Evolutionary conservation across 1,140 invertebrate species (phyloP), one percentile per base, ranked within the genome.

Genomic region (Steinernema khuongi): DNA sequence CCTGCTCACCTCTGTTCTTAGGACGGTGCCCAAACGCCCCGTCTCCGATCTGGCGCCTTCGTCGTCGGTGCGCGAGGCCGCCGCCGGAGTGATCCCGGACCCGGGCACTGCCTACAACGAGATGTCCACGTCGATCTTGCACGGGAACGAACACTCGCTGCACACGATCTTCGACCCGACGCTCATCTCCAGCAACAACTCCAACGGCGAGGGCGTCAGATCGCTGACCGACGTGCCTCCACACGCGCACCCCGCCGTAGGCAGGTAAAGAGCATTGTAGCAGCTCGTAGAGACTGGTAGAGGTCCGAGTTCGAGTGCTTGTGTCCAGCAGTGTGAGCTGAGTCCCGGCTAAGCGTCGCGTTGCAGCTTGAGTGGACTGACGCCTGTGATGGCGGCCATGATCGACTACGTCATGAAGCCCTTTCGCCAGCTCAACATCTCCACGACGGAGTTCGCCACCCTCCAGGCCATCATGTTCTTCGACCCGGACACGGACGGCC

Each of bases 391-490:
- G 79, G 77, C 79, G 7, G 78, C 78, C n/a, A 84, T 84, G 81
- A 84, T 85, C 26, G 81, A 83, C 41, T 83, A 79, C 43, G 81
- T 85, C 7, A 83, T 84, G 82, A 81, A 83, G 71, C 83, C 83
- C 18, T 84, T 84, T 74, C 76, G 60, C 74, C 82, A 50, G 75
- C 79, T 67, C 67, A 80, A 76, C 22, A 72, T 76, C 4, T 74
- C 70, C 1, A 76, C 75, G 1, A 74, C 68, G 19, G 81, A 82
- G 72, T 85, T 83, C 67, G 82, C 82, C 4, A 71, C 81, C 11
- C 81, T 83, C 31, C 82, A 83, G 70, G 81, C 82, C 0, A 83
- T 83, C 33, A 83, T 85, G 80, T 85, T 83, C 71, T 83, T 83
- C 71, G 82, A 83, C 80, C 83, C 82, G 33, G 83, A 85, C 43